phyloP scores from a whole-genome alignment of 2,797 vertebrate species.

The Hirundo rustica region DNA sequence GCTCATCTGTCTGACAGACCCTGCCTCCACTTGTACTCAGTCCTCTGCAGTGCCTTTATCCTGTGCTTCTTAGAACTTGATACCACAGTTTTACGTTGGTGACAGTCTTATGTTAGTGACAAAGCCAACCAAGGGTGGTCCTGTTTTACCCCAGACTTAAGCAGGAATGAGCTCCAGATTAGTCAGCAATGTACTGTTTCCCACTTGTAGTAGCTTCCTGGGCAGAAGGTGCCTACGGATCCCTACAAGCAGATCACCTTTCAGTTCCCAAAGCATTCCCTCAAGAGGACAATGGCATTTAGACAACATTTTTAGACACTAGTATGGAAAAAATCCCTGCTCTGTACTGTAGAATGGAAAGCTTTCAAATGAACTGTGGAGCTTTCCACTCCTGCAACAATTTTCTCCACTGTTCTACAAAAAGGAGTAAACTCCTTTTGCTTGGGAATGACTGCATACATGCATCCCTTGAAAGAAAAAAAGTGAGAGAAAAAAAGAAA shows the following conservation, averaged over 20 bases:
- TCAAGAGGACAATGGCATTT: not conserved
- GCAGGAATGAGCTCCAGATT: not conserved
- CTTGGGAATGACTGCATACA: not conserved
- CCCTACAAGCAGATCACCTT: not conserved
- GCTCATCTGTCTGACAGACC: not conserved
- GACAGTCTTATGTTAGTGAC: not conserved
- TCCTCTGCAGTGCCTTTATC: not conserved
- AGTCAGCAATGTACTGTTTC: not conserved
- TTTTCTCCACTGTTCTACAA: not conserved
- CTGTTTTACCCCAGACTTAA: not conserved
- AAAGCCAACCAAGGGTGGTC: not conserved
- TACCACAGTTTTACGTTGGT: not conserved
- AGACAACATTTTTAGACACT: not conserved
- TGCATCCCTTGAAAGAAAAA: not conserved
- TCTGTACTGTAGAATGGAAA: not conserved
- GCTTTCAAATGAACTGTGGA: not conserved
- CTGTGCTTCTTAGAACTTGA: not conserved
- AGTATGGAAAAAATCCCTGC: not conserved
- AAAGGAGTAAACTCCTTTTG: not conserved
- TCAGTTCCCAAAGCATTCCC: not conserved
- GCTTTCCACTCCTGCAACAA: not conserved
- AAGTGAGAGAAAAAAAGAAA: not conserved
- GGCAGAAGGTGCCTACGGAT: rapidly evolving
- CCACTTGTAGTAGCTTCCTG: not conserved
- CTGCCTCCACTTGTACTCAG: not conserved